Evolutionary conservation across 2,888 invertebrate species (phyloP).

Genomic region (Heliconius erato): DNA sequence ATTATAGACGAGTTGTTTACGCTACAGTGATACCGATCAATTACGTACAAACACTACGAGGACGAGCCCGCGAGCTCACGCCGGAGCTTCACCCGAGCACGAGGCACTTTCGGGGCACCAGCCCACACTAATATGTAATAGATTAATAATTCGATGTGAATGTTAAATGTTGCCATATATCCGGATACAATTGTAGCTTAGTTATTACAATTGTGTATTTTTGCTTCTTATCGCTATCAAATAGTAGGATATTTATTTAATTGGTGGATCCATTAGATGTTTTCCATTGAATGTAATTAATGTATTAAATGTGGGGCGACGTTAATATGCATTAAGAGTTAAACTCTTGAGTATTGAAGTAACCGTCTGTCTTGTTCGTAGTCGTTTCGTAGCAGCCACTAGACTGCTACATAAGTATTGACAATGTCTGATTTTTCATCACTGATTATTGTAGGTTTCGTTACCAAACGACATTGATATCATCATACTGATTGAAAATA

Average conservation of each 20-base stretch:
- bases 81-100: background rate
- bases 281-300: constrained; percentile 47
- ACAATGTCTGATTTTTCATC: constrained; percentile 16
- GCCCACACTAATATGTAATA: constrained; percentile 44
- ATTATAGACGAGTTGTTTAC: constrained; percentile 30
- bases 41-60: constrained; percentile 28
- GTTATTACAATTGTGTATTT: constrained; percentile 47
- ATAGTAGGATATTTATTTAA: constrained; percentile 48
- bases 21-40: constrained; percentile 27
- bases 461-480: constrained; percentile 5
- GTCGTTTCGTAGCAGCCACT: constrained; percentile 32
- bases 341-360: constrained; percentile 39
- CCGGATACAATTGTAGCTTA: constrained; percentile 50
- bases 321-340: constrained; percentile 45
- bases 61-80: background rate
- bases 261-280: constrained; percentile 51
- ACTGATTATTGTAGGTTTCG: constrained; percentile 14
- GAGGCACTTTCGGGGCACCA: constrained; percentile 14
- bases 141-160: constrained; percentile 48
- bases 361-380: constrained; percentile 33
- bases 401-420: constrained; percentile 20
- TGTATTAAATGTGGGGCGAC: constrained; percentile 46
- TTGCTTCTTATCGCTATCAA: constrained; percentile 48
- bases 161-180: constrained; percentile 52
- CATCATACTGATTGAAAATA: background rate